Percentiles rank a stretch among this genome's conserved stretches.
phyloP scores from a whole-genome alignment of 2,797 vertebrate genomes.

The Rousettus madagascariensis region DNA sequence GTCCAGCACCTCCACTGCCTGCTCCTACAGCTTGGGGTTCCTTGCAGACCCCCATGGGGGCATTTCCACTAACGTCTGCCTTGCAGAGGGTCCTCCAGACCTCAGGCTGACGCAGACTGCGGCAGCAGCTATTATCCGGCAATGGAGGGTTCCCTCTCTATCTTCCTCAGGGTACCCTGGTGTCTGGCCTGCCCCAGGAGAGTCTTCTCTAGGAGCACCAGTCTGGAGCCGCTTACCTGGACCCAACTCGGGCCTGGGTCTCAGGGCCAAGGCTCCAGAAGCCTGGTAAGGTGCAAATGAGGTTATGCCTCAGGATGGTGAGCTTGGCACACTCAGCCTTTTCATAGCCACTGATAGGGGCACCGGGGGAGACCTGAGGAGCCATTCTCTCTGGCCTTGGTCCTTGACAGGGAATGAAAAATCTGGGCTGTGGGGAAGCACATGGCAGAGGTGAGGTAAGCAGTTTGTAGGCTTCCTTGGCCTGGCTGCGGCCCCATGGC shows the following conservation, averaged over 20 bases:
- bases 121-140: neutral
- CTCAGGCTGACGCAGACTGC: neutral
- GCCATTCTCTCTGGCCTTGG: neutral
- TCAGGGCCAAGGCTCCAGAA: neutral
- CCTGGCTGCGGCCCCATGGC: neutral
- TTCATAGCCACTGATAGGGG: neutral
- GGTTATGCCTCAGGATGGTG: neutral
- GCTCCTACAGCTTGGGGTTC: neutral
- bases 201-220: neutral
- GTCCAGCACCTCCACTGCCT: neutral
- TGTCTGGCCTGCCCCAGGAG: neutral
- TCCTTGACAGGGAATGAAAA: neutral
- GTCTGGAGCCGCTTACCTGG: neutral
- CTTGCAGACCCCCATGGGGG: neutral
- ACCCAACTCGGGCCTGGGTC: neutral
- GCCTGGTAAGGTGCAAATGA: neutral
- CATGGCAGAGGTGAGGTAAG: rapidly evolving
- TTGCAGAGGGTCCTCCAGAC: neutral
- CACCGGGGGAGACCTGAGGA: neutral
- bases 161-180: neutral
- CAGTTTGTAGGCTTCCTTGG: neutral
- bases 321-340: neutral
- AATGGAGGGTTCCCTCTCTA: neutral
- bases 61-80: neutral
- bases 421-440: neutral